These are phyloP conservation scores for Andrena marginata DNA, from an alignment of 2,888 invertebrate genomes.

Conservation along the genomic window DNA sequence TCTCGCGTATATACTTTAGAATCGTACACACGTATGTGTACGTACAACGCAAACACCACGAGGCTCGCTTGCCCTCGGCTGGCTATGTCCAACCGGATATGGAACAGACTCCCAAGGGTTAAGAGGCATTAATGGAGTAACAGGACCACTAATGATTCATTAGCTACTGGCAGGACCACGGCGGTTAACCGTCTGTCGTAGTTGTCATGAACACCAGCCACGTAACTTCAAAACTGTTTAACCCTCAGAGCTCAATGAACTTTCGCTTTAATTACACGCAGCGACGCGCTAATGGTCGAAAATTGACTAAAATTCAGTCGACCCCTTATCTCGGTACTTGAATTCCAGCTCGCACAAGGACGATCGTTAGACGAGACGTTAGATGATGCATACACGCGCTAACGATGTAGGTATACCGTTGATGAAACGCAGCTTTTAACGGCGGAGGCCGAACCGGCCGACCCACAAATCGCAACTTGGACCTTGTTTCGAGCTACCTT, in stretches of 20 bases:
- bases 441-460: conserved; percentile 46
- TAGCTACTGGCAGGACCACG: conserved; percentile 64
- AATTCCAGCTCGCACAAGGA: too few relatives aligned
- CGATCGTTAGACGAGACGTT: neutral
- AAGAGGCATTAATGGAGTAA: conserved; percentile 77
- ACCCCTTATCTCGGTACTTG: too few relatives aligned
- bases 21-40: conserved; percentile 23
- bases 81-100: conserved; percentile 75
- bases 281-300: neutral
- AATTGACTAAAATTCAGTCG: too few relatives aligned
- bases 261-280: neutral
- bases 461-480: conserved; percentile 66
- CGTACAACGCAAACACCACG: conserved; percentile 59
- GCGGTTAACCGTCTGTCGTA: conserved; percentile 51
- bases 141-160: conserved; percentile 78
- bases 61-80: conserved; percentile 37
- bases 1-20: neutral
- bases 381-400: neutral
- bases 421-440: conserved; percentile 15
- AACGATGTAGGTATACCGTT: neutral
- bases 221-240: conserved; percentile 47
- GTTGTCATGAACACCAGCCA: conserved; percentile 31
- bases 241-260: conserved; percentile 38
- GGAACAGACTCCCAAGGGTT: conserved; percentile 79
- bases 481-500: conserved; percentile 61